Evolutionary conservation across 1,140 invertebrate species (phyloP).

Genomic region (Tetragnatha versicolor): DNA sequence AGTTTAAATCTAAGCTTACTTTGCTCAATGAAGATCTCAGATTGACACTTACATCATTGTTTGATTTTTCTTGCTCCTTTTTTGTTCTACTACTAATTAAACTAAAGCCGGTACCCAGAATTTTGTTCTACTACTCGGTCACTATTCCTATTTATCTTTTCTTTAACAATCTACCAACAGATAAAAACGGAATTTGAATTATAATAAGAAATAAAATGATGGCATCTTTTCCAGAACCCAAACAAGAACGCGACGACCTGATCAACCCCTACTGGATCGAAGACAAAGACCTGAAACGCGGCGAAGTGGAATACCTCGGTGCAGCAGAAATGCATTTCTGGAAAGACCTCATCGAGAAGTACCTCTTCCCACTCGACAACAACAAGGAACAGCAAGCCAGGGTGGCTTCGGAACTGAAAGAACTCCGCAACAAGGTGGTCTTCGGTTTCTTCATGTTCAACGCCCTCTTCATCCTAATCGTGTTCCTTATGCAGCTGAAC

Average conservation of each 20-base stretch:
- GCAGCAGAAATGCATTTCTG: slow-evolving; percentile 88
- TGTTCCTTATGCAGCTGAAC: slow-evolving; percentile 61
- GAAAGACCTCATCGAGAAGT: slow-evolving; percentile 82
- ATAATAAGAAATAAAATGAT: too few species aligned
- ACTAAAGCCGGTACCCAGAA: too few species aligned
- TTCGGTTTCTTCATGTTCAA: slow-evolving; percentile 62
- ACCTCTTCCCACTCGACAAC: slow-evolving; percentile 59
- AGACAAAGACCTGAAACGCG: slow-evolving; percentile 86
- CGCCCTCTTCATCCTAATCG: slow-evolving; percentile 59
- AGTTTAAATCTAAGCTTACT: too few species aligned
- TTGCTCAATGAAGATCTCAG: too few species aligned
- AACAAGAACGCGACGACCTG: slow-evolving; percentile 76
- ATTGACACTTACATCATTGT: too few species aligned
- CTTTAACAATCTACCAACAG: too few species aligned
- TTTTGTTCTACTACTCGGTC: too few species aligned
- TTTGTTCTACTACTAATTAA: too few species aligned
- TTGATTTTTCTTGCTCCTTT: too few species aligned
- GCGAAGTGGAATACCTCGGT: slow-evolving; percentile 86
- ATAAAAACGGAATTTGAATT: too few species aligned
- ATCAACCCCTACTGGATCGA: slow-evolving; percentile 95
- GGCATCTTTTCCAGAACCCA: slow-evolving; percentile 36
- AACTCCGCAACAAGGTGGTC: slow-evolving; percentile 60
- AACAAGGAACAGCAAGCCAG: slow-evolving; percentile 59
- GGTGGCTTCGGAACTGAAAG: slow-evolving; percentile 59
- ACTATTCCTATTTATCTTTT: too few species aligned